A percentile compares a stretch with the other conserved stretches of the same genome.
phyloP scores from a whole-genome alignment of 2,888 invertebrate species.

The Cephalotes varians region DNA sequence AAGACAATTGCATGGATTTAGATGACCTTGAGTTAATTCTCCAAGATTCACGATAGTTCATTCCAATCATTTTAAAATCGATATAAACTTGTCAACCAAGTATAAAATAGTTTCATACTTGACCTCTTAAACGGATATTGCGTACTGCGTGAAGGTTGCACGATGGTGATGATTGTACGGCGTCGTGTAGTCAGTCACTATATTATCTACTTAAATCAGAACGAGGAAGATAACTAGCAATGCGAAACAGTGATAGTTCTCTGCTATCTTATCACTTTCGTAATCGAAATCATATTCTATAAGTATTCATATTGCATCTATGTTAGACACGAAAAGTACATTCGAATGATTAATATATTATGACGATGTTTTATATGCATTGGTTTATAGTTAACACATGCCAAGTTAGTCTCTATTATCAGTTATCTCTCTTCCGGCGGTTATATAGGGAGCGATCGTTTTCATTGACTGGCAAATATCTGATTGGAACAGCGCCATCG shows the following conservation, averaged over 20 bases:
- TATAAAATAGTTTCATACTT: constrained; percentile 10
- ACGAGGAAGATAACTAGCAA: constrained; percentile 6
- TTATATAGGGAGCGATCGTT: constrained; percentile 49
- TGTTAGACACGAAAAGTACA: neutral
- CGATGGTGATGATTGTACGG: neutral
- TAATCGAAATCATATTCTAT: neutral
- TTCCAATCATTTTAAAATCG: constrained; percentile 15
- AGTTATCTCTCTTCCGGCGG: constrained; percentile 34
- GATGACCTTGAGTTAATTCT: neutral
- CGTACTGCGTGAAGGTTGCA: constrained; percentile 12
- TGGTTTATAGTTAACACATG: constrained; percentile 31
- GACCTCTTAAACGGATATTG: constrained; percentile 16
- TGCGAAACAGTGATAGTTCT: neutral
- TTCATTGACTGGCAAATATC: constrained; percentile 70
- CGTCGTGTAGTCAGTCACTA: neutral
- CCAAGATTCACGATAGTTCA: neutral
- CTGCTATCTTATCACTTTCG: neutral
- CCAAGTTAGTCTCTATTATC: constrained; percentile 34
- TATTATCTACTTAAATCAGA: constrained; percentile 3
- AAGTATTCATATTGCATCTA: neutral
- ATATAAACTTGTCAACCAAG: constrained; percentile 22
- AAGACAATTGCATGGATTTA: constrained; percentile 12
- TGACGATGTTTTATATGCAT: neutral
- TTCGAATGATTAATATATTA: constrained; percentile 10
- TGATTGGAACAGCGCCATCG: constrained; percentile 65